These are phyloP conservation scores for Tragulus kanchil DNA, from an alignment of 2,113 vertebrate genomes.

Conservation along the genomic window DNA sequence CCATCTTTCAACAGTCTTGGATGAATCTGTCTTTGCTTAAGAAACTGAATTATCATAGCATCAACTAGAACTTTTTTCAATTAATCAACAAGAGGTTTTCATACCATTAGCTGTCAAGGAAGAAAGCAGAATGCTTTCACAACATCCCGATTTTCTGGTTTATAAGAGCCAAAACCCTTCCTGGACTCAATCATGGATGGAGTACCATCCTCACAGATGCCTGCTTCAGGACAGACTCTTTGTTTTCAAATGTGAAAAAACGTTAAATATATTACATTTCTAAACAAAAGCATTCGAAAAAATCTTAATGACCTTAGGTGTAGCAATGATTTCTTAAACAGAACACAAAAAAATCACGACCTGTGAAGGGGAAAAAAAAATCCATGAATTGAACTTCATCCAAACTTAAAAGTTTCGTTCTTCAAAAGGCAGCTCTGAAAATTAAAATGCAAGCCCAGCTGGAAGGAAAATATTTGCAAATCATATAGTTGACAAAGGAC, in stretches of 20 bases:
- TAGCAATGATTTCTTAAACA: not conserved
- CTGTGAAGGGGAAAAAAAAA: not conserved
- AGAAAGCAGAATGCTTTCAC: not conserved
- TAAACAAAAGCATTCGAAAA: not conserved
- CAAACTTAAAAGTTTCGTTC: not conserved
- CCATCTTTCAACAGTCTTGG: not conserved
- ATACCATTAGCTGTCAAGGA: not conserved
- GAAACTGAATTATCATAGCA: not conserved
- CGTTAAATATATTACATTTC: not conserved
- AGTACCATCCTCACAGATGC: not conserved
- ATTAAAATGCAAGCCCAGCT: not conserved
- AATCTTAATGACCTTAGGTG: not conserved
- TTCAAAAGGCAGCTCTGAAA: not conserved
- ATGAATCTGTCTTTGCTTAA: not conserved
- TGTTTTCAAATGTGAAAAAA: not conserved
- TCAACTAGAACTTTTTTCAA: not conserved
- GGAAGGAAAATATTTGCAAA: constrained; percentile 1
- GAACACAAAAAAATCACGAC: not conserved
- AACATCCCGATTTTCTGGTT: not conserved
- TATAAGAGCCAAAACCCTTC: not conserved
- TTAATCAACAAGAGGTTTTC: not conserved
- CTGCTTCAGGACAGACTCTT: not conserved
- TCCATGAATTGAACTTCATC: not conserved
- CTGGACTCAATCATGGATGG: not conserved
- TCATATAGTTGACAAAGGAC: not conserved